Conservation (phyloP, 1,140 invertebrate species). For the Venturia canescens region DNA sequence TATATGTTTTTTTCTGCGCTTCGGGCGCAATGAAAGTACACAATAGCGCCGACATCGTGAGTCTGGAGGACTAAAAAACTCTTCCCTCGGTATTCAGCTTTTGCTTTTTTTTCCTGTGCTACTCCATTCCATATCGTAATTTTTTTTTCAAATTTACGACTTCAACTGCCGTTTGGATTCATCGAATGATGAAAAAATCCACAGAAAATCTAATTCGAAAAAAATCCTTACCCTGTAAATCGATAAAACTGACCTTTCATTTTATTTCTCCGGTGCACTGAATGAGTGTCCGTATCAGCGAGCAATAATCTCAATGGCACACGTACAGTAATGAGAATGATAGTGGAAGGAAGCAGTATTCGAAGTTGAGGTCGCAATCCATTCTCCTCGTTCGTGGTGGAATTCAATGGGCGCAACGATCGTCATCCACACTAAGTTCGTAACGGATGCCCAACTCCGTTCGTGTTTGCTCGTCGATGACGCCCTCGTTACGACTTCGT, state of each 20-base stretch:
- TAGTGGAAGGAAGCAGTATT: constrained; percentile 17
- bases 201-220: neutral
- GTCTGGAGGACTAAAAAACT: neutral
- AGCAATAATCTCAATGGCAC: constrained; percentile 6
- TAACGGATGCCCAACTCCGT: constrained; percentile 30
- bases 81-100: neutral
- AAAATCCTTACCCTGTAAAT: neutral
- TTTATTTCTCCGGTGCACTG: neutral
- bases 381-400: constrained; percentile 38
- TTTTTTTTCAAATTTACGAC: constrained; percentile 35
- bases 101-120: neutral
- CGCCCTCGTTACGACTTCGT: constrained; percentile 45
- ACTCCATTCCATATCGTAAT: constrained; percentile 9
- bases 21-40: neutral
- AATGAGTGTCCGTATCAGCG: neutral
- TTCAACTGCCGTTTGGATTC: neutral
- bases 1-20: neutral
- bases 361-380: constrained; percentile 30
- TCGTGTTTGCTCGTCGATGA: constrained; percentile 30
- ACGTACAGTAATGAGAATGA: constrained; percentile 38
- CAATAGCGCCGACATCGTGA: constrained; percentile 34
- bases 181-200: constrained; percentile 12
- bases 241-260: neutral
- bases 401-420: constrained; percentile 12
- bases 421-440: constrained; percentile 8